Conservation (phyloP, 2,797 vertebrate species). For the Sebastes kiyomatsui region DNA sequence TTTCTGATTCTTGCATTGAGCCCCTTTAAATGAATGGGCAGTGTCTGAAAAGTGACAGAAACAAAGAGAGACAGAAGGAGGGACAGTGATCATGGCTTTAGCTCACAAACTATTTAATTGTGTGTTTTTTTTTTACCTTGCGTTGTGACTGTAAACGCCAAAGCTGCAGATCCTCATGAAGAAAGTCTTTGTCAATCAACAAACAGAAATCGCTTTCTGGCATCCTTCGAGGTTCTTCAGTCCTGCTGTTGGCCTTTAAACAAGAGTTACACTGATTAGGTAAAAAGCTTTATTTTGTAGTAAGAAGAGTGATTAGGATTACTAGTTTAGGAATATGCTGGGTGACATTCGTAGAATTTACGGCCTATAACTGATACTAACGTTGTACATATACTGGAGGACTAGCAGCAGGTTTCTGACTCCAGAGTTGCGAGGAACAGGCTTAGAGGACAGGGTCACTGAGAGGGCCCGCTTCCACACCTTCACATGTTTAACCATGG, state of each 20-base stretch:
- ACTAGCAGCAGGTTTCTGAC: slow-evolving; percentile 50
- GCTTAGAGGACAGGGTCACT: neutral
- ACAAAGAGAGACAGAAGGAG: neutral
- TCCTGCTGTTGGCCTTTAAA: slow-evolving; percentile 53
- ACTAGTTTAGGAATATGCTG: neutral
- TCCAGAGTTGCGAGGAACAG: neutral
- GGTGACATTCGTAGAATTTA: neutral
- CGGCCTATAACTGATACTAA: slow-evolving; percentile 25
- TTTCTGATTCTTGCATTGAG: too few species aligned
- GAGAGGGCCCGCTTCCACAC: slow-evolving; percentile 65
- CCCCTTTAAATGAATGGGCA: neutral
- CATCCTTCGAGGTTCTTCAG: slow-evolving; percentile 14
- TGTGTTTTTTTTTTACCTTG: slow-evolving; percentile 18
- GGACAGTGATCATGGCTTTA: neutral
- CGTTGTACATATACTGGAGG: slow-evolving; percentile 62
- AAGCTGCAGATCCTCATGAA: slow-evolving; percentile 7
- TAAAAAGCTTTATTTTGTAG: neutral
- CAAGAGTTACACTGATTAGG: neutral
- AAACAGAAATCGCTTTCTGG: slow-evolving; percentile 41
- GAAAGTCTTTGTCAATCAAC: neutral
- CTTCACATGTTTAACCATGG: slow-evolving; percentile 57
- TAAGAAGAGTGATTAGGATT: neutral
- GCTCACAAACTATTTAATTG: neutral
- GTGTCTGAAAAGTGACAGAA: neutral
- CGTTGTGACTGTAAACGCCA: slow-evolving; percentile 20